A percentile compares a stretch with the other conserved stretches of the same genome.
These are phyloP conservation scores for Adelosebastes latens DNA, from an alignment of 2,797 vertebrate species.

Conservation along the genomic window DNA sequence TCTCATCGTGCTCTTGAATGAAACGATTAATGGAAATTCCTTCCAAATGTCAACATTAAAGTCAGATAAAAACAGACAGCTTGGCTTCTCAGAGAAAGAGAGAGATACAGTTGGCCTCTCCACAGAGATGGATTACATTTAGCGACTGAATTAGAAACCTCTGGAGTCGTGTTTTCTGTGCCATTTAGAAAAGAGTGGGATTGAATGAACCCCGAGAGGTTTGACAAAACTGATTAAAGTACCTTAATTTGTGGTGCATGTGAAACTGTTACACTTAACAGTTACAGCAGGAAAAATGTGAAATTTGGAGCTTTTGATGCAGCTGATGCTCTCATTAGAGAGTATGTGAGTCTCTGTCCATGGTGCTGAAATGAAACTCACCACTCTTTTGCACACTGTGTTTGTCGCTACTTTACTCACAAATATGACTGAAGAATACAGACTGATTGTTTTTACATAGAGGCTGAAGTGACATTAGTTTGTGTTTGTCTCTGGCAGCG, in stretches of 20 bases:
- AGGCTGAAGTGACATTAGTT: background rate
- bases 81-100: slow-evolving; percentile 13
- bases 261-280: background rate
- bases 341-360: slow-evolving; percentile 55
- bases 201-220: slow-evolving; percentile 19
- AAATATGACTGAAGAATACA: background rate
- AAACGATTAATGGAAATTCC: slow-evolving; percentile 5
- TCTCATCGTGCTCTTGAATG: background rate
- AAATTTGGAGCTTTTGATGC: background rate
- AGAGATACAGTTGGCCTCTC: slow-evolving; percentile 3
- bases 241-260: background rate
- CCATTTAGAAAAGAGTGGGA: slow-evolving; percentile 18
- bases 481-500: background rate
- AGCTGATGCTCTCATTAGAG: background rate
- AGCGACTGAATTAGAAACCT: slow-evolving; percentile 31
- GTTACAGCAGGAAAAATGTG: background rate
- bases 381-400: background rate
- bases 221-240: slow-evolving; percentile 37
- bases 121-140: slow-evolving; percentile 26
- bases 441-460: background rate
- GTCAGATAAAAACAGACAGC: slow-evolving; percentile 13
- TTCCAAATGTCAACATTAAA: slow-evolving; percentile 15
- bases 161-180: slow-evolving; percentile 6
- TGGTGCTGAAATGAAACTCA: slow-evolving; percentile 66
- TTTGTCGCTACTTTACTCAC: background rate